Evolutionary conservation across 2,113 vertebrate genomes (phyloP).

Genomic region (Stictonetta naevosa): DNA sequence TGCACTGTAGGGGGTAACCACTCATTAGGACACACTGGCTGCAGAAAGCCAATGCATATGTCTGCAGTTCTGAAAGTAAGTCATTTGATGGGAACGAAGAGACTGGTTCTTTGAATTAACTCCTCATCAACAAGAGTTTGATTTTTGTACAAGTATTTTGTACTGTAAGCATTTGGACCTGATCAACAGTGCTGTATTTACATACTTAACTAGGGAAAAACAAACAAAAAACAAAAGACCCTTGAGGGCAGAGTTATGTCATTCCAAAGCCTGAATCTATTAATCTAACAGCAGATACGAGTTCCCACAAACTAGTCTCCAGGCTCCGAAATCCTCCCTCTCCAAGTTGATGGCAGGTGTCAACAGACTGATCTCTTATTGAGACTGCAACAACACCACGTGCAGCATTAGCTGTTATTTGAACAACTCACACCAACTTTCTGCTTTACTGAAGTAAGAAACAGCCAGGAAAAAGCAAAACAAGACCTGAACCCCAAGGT

Average conservation of each 20-base stretch:
- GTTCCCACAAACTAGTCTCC: background rate
- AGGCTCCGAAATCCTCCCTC: background rate
- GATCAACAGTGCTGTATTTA: background rate
- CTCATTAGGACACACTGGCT: rapidly evolving
- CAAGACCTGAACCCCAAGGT: background rate
- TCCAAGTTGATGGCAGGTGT: background rate
- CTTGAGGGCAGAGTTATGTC: background rate
- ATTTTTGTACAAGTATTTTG: background rate
- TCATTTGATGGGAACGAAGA: background rate
- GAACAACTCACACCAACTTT: background rate
- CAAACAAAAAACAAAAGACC: background rate
- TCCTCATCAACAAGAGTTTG: background rate
- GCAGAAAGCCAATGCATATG: rapidly evolving
- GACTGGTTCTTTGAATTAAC: background rate
- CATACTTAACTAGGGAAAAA: background rate
- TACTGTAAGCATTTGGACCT: background rate
- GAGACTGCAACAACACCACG: background rate
- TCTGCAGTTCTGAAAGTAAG: background rate
- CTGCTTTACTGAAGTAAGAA: background rate
- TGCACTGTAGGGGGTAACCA: background rate
- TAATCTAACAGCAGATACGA: background rate
- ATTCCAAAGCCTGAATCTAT: background rate
- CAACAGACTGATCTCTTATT: background rate
- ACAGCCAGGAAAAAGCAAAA: background rate
- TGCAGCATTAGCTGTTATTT: background rate